Evolutionary conservation across 2,888 invertebrate genomes (phyloP).

Genomic region (Lissocephala sabroskyi): DNA sequence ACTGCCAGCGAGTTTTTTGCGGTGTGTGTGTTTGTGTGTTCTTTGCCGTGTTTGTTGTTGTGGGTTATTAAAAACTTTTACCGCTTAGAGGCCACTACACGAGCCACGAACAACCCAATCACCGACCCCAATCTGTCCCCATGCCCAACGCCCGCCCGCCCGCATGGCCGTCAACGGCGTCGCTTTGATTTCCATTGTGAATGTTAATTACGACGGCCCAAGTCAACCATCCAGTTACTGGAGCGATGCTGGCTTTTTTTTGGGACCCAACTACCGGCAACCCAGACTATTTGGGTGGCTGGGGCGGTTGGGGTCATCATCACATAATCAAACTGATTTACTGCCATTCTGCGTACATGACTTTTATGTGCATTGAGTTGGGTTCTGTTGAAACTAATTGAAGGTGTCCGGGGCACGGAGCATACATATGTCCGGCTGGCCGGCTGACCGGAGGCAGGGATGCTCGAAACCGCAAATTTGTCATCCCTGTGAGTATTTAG

Average conservation of each 20-base stretch:
- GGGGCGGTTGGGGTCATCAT: background rate
- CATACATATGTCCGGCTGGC: too few species aligned
- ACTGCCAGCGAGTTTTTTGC: constrained; percentile 33
- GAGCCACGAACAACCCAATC: constrained; percentile 1
- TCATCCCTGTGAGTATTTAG: too few species aligned
- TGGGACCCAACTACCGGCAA: background rate
- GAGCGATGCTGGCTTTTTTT: background rate
- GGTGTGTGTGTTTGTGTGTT: constrained; percentile 8
- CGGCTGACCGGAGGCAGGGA: too few species aligned
- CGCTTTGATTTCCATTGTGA: constrained; percentile 57
- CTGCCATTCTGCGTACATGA: constrained; percentile 51
- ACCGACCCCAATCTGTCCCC: too few species aligned
- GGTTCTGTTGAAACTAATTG: too few species aligned
- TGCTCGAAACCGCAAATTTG: too few species aligned
- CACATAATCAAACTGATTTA: constrained; percentile 54
- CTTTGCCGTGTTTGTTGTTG: constrained; percentile 43
- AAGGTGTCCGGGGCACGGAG: too few species aligned
- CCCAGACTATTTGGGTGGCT: background rate
- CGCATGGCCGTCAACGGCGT: constrained; percentile 33
- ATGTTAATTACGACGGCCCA: constrained; percentile 49
- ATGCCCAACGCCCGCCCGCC: background rate
- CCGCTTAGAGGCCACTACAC: constrained; percentile 6
- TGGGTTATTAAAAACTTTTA: constrained; percentile 61
- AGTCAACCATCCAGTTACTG: constrained; percentile 11
- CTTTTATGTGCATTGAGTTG: constrained; percentile 48